Base-by-base conservation (phyloP, 2,888 invertebrate genomes). In the Lasioglossum calceatum region DNA sequence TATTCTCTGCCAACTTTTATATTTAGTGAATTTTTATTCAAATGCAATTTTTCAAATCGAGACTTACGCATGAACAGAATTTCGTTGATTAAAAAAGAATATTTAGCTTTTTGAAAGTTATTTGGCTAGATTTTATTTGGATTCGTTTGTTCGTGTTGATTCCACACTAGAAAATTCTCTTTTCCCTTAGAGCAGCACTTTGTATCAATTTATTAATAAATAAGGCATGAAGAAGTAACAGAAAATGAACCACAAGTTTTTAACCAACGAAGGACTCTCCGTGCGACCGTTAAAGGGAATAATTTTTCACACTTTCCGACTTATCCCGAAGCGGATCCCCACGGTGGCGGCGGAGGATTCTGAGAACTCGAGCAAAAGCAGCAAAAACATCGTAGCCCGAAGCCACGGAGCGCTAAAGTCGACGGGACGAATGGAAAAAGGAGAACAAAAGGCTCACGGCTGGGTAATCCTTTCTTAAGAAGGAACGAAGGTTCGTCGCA, bases 391-490 rank as follows among this genome's bases (percentile, higher is more conserved):
- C 39, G 74, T 75, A 54, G 71, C 50, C 50, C 36, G 16, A 32
- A 50, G 77, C 86, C 72, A 19, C 75, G 81, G 85, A 42, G 72
- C 83, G 44, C 32, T 67, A 77, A 77, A 79, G 81, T 78, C 81
- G 74, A 36, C 54, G 77, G 70, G 50, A n/a, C 32, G 70, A 76
- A 58, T n/a, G 81, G 61, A 39, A 67, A 81, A 77, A 39, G 44
- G 27, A 78, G 61, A 70, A 76, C 23, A 67, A 61, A n/a, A 61
- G 67, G n/a, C 76, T 75, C 71, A 71, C 79, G 86, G 75, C 71
- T 32, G 86, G 82, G 86, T 91, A 91, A 90, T 90, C 91, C 86
- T 82, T 91, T 84, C 83, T 87, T 76, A 76, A 70, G 75, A 74
- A 75, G 84, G 77, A 39, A 73, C 81, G 77, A 83, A 77, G 81